Evolutionary conservation across 2,888 invertebrate genomes (phyloP).

Genomic region (Deroplatys truncata): DNA sequence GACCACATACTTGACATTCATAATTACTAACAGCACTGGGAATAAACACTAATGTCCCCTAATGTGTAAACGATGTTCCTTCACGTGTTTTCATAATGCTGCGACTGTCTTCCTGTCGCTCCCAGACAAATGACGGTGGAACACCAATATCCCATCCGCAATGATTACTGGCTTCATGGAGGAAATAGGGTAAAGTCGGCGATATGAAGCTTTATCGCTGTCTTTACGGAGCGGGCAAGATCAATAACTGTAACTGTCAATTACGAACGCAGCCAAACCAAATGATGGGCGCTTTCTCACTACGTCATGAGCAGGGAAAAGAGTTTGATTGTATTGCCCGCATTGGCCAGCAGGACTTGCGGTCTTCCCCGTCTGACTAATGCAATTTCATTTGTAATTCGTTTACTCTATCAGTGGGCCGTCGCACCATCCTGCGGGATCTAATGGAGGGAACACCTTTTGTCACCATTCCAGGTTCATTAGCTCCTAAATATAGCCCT

Average conservation of each 20-base stretch:
- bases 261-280: neutral
- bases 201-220: neutral
- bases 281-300: neutral
- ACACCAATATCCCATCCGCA: no score
- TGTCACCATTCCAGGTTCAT: neutral
- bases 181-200: neutral
- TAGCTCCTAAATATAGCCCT: neutral
- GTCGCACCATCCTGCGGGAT: neutral
- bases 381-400: neutral
- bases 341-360: neutral
- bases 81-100: no score
- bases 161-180: no score
- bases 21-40: no score
- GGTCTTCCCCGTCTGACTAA: neutral
- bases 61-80: no score
- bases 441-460: neutral
- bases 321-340: neutral
- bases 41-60: no score
- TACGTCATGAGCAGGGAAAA: neutral
- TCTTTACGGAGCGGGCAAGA: neutral
- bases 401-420: neutral
- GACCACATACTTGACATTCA: no score
- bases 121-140: no score
- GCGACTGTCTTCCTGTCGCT: no score
- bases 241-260: neutral